Evolutionary conservation across 2,797 vertebrate genomes (phyloP).

Genomic region (Gymnothorax reevesii): DNA sequence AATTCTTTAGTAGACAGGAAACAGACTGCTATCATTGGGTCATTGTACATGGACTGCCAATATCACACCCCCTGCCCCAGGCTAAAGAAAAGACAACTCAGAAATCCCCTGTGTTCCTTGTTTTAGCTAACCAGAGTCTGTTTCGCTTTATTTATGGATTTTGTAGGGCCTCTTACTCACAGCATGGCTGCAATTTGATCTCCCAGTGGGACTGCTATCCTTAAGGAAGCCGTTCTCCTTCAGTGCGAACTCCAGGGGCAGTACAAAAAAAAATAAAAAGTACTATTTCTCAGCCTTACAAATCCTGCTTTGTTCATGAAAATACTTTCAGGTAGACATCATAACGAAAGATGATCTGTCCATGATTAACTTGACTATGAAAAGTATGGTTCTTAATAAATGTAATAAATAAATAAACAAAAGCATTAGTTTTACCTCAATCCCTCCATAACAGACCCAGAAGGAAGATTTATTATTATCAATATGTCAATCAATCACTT

Average conservation of each 20-base stretch:
- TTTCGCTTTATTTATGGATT: slow-evolving; percentile 42
- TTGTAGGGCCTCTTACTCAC: slow-evolving; percentile 23
- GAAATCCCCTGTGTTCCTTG: slow-evolving; percentile 32
- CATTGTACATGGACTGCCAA: slow-evolving; percentile 34
- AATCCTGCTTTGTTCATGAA: neutral
- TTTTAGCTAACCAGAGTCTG: slow-evolving; percentile 39
- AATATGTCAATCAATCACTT: no score
- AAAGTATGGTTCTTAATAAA: neutral
- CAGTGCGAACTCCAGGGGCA: slow-evolving; percentile 2
- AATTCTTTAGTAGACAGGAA: slow-evolving; percentile 25
- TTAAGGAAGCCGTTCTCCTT: slow-evolving; percentile 33
- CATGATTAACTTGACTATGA: neutral
- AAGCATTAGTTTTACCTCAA: no score
- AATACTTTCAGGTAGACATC: slow-evolving; percentile 8
- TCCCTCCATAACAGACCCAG: no score
- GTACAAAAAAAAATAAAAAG: neutral
- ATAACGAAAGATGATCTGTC: neutral
- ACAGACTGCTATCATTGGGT: slow-evolving; percentile 40
- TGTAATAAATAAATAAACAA: no score
- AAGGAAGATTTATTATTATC: no score
- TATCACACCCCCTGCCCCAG: neutral
- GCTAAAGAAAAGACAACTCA: slow-evolving; percentile 41
- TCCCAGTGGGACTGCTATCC: slow-evolving; percentile 15
- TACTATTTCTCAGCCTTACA: neutral
- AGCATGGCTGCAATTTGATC: slow-evolving; percentile 31